These are phyloP conservation scores for Xenus cinereus DNA, from an alignment of 2,113 vertebrate genomes.

Conservation along the genomic window DNA sequence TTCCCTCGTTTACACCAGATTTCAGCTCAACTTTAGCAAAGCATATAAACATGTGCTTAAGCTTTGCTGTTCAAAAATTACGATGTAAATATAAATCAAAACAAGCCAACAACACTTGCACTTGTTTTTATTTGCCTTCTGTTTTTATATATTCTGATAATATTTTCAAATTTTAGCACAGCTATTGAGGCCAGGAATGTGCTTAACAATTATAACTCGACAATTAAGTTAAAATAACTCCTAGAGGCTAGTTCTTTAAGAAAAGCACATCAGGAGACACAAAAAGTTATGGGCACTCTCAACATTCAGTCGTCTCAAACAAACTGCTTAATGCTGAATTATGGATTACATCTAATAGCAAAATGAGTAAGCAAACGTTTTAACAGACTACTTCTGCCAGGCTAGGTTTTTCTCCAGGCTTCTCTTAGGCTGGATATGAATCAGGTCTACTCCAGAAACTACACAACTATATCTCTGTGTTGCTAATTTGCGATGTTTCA, in stretches of 20 bases:
- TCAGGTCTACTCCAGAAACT: background rate
- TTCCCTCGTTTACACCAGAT: background rate
- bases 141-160: background rate
- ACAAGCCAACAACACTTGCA: background rate
- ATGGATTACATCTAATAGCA: constrained; percentile 4
- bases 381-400: background rate
- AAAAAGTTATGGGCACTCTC: background rate
- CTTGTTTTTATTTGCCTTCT: background rate
- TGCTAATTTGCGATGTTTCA: constrained; percentile 8
- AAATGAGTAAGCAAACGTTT: constrained; percentile 40
- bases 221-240: background rate
- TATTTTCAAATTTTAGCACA: background rate
- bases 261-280: background rate
- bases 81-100: background rate
- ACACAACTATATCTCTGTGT: background rate
- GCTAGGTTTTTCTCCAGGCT: background rate
- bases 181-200: background rate
- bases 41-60: background rate
- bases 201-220: background rate
- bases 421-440: background rate
- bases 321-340: constrained; percentile 15
- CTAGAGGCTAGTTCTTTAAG: background rate
- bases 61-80: background rate
- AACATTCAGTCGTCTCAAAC: background rate
- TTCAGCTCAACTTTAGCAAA: background rate